These are phyloP conservation scores for Cryptomyrus ogoouensis DNA, from an alignment of 2,113 vertebrate species.

Conservation along the genomic window DNA sequence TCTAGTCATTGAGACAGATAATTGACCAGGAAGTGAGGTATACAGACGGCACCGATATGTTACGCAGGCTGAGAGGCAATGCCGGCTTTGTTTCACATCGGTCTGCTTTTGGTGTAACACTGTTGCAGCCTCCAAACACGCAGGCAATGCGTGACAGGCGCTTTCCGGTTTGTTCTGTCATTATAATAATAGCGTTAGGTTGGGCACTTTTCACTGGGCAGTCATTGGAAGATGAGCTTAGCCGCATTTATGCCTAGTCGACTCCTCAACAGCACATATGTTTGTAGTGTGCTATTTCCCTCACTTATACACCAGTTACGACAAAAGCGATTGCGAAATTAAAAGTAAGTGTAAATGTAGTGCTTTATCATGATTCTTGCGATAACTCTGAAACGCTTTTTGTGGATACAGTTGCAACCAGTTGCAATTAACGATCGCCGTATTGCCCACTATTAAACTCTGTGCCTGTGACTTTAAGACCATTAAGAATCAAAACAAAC, in stretches of 20 bases:
- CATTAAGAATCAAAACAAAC: not conserved
- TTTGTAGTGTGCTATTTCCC: not conserved
- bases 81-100: not conserved
- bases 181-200: not conserved
- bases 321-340: not conserved
- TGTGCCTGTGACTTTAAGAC: not conserved
- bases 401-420: not conserved
- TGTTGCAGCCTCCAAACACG: not conserved
- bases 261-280: not conserved
- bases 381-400: not conserved
- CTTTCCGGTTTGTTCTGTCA: not conserved
- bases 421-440: not conserved
- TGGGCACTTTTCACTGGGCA: not conserved
- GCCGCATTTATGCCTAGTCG: not conserved
- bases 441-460: not conserved
- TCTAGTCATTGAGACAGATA: not conserved
- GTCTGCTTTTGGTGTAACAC: not conserved
- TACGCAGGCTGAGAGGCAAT: not conserved
- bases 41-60: not conserved
- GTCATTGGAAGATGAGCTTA: not conserved
- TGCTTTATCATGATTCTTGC: not conserved
- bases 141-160: not conserved
- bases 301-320: not conserved
- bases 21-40: not conserved
- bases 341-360: not conserved